Base-by-base conservation (phyloP, 2,113 vertebrate genomes). In the Muntiacus reevesi region DNA sequence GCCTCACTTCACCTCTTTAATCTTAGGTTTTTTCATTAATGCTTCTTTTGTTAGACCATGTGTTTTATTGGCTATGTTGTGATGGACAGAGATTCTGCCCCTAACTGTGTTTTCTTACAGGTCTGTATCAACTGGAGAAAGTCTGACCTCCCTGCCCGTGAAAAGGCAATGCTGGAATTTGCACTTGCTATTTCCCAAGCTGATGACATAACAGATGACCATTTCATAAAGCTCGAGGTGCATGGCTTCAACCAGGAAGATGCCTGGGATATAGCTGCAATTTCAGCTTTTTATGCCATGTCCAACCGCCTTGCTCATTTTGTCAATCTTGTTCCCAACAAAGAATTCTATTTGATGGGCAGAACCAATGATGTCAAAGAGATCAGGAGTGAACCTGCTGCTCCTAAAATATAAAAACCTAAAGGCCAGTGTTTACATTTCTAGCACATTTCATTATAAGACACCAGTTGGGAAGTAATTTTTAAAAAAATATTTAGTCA, bases 91-190 rank as follows among this genome's bases (percentile, higher is more conserved):
- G 47, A 82, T 89, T 94, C 78, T 89, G 45, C 81, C 76, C 93
- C 47, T 82, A 59, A 92, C 50, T 21, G 1, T 87, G 47, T 89
- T 91, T 97, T 90, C n/a, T 76, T 82, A 71, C 10, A 71, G 67
- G 99, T 99, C 13, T 89, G 82, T 25, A 98, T 99, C 85, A 99
- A 99, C 94, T 99, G 99, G 97, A 95, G 99, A 86, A 98, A 98
- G 4, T 99, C 99, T 1, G 99, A 99, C 3, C 97, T 99, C 86
- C 96, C 97, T 2, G 96, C 97, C 28, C 95, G 98, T 33, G 99
- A 99, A 60, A 98, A 95, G 23, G 99, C 99, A 55, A 99, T 99
- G 99, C 97, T 99, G 94, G 99, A 99, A 93, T 99, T 99, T 93
- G 99, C 99, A 2, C 97, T 99, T 97, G 98, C 99, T 0, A 87